A percentile compares a stretch with the other conserved stretches of the same genome.
phyloP scores from a whole-genome alignment of 2,888 invertebrate species.

The Zygogramma bicolorata region DNA sequence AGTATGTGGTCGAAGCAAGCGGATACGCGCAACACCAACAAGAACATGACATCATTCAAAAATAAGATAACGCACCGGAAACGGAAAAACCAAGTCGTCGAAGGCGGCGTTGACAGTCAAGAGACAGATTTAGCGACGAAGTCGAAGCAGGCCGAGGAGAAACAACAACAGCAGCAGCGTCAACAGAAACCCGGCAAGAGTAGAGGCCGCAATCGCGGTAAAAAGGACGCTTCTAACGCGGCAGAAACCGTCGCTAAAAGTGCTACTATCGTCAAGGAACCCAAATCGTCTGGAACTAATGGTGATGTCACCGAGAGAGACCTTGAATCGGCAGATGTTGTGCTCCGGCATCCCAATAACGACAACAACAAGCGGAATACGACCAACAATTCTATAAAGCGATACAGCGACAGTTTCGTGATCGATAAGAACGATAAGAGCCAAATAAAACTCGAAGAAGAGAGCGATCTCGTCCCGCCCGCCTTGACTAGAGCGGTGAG shows the following conservation, averaged over 20 bases:
- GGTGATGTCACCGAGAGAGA: conserved; percentile 47
- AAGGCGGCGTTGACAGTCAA: conserved; percentile 42
- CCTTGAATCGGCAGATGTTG: conserved; percentile 52
- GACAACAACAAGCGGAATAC: conserved; percentile 39
- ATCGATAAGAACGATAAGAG: conserved; percentile 53
- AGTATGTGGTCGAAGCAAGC: conserved; percentile 66
- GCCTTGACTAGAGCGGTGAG: conserved; percentile 55
- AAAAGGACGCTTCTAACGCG: conserved; percentile 40
- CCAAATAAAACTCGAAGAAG: conserved; percentile 43
- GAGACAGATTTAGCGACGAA: conserved; percentile 39
- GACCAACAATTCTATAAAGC: conserved; percentile 51
- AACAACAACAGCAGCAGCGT: conserved; percentile 42
- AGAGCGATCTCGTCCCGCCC: conserved; percentile 44
- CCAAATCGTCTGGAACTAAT: conserved; percentile 13
- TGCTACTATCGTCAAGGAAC: no score
- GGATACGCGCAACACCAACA: conserved; percentile 60
- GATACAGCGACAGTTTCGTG: conserved; percentile 65
- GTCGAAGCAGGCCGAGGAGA: conserved; percentile 43
- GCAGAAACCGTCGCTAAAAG: conserved; percentile 7
- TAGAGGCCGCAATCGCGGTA: conserved; percentile 48
- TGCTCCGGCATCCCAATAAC: conserved; percentile 51
- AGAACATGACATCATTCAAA: conserved; percentile 64
- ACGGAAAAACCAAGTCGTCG: conserved; percentile 63
- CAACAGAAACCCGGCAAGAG: conserved; percentile 49
- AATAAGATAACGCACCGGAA: conserved; percentile 65